Evolutionary conservation across 2,113 vertebrate genomes (phyloP).

Genomic region (Zootoca vivipara): DNA sequence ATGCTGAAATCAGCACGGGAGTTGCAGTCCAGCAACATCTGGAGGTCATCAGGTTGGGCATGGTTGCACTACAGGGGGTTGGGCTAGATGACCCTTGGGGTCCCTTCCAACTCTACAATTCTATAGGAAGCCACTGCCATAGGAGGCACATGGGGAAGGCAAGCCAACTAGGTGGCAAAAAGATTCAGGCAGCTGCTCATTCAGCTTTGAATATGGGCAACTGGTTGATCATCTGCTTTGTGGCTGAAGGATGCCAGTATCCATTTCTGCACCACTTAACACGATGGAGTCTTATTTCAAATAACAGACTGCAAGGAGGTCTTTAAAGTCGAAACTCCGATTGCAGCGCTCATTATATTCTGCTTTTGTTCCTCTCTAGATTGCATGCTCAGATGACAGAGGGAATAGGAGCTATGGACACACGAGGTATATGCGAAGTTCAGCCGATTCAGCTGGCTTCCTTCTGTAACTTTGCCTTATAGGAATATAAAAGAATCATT

Average conservation of each 20-base stretch:
- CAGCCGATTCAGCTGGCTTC: constrained; percentile 59
- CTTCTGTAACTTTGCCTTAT: constrained; percentile 39
- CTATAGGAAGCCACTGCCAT: background rate
- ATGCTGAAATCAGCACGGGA: too few species aligned
- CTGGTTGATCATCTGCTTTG: constrained; percentile 26
- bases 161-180: background rate
- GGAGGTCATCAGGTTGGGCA: too few species aligned
- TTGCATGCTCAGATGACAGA: constrained; percentile 44
- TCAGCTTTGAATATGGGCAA: background rate
- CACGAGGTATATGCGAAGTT: constrained; percentile 35
- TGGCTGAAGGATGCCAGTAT: constrained; percentile 32
- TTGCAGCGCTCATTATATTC: constrained; percentile 35
- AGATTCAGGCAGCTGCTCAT: background rate
- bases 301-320: constrained; percentile 44
- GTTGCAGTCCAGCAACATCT: too few species aligned
- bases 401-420: constrained; percentile 54
- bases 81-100: too few species aligned
- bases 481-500: constrained; percentile 52
- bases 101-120: too few species aligned
- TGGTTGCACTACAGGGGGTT: too few species aligned
- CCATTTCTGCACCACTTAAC: constrained; percentile 33
- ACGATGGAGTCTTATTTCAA: constrained; percentile 57
- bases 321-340: constrained; percentile 49
- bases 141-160: background rate
- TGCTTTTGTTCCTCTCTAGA: constrained; percentile 49